Evolutionary conservation across 2,797 vertebrate genomes (phyloP).

Genomic region (Liparis tanakae): DNA sequence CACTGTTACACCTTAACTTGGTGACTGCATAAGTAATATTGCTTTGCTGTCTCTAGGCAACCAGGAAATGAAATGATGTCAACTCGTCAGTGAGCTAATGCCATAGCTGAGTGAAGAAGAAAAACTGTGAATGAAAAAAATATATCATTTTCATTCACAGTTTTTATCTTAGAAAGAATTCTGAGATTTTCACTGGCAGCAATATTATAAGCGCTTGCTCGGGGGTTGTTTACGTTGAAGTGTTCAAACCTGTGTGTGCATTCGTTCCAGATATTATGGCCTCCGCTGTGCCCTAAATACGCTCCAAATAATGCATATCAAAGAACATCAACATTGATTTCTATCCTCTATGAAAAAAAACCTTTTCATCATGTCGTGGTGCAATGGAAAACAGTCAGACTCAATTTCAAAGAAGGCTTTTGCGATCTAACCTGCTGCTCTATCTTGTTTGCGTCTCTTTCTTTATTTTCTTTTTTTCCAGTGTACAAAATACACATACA

Average conservation of each 20-base stretch:
- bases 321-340: conserved; percentile 73
- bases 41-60: conserved; percentile 1
- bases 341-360: conserved; percentile 57
- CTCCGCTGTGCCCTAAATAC: conserved; percentile 45
- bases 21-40: not conserved
- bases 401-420: conserved; percentile 36
- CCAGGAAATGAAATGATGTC: conserved; percentile 5
- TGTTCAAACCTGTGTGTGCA: conserved; percentile 16
- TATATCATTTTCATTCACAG: no score
- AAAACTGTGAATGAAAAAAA: not conserved
- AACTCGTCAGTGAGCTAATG: conserved; percentile 7
- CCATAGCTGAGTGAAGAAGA: not conserved
- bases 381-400: conserved; percentile 45
- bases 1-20: conserved; percentile 8
- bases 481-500: not conserved
- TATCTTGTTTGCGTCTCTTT: conserved; percentile 3
- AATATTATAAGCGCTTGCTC: conserved; percentile 16
- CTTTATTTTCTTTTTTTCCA: conserved; percentile 6
- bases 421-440: not conserved
- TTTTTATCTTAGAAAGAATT: conserved; percentile 17
- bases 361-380: conserved; percentile 65
- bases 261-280: conserved; percentile 30
- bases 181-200: conserved; percentile 30
- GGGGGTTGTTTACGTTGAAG: conserved; percentile 39
- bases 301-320: conserved; percentile 75